Evolutionary conservation across 2,113 vertebrate genomes (phyloP), one percentile per base, ranked within the genome.

Genomic region (Alligator sinensis): DNA sequence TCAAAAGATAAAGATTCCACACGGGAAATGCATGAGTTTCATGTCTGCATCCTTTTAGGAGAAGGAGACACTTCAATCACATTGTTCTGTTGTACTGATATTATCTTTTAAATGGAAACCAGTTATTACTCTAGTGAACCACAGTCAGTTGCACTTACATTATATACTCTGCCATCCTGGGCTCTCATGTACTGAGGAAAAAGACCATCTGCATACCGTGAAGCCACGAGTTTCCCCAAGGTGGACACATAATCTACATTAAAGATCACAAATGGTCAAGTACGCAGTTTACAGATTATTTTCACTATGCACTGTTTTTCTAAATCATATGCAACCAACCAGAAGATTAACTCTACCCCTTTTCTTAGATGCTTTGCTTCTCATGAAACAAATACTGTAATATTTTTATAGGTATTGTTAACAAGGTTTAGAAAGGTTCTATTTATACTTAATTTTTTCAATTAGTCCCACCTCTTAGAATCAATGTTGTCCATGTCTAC

Each of bases 161-260:
- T 98, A 80, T 98, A 98, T 8, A 97, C 64, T 47, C 86, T 96
- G 72, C 97, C 98, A 58, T 98, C 97, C 81, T 97, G 91, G 3
- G 76, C 83, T 84, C 60, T 95, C 82, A n/a, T 76, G 90, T 97
- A 96, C 5, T 95, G 98, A 79, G 91, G 97, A 85, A 98, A 99
- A 22, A 98, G 91, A 28, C 98, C 98, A 24, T 97, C 95, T 5
- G 97, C 98, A 47, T 98, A 99, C 5, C 97, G 98, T 87, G 98
- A 98, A 92, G 98, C 97, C 91, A 99, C 98, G 27, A 59, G 86
- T 96, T 97, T 98, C 82, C 98, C 95, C 96, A 99, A 94, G 59
- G 97, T 95, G 72, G 92, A 82, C 80, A 98, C 98, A 90, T 98
- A 98, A 94, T 98, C 98, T 98, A 95, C 14, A 94, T 94, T 81